Evolutionary conservation across 2,797 vertebrate genomes (phyloP).

Genomic region (Sarcoramphus papa): DNA sequence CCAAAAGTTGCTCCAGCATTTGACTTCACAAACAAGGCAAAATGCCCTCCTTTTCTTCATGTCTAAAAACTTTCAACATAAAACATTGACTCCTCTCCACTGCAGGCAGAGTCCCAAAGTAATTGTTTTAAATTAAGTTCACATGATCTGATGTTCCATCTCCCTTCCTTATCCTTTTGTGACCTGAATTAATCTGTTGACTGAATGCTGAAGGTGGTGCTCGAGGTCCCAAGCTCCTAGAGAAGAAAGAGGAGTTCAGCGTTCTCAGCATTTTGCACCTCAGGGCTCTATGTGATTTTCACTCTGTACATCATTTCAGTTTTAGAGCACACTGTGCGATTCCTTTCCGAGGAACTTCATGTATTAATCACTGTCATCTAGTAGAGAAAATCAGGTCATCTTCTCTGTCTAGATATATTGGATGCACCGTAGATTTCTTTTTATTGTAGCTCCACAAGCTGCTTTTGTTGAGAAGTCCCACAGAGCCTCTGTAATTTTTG

Average conservation of each 20-base stretch:
- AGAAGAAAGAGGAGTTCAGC: background rate
- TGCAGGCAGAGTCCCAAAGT: rapidly evolving
- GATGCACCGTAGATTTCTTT: background rate
- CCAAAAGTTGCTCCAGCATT: background rate
- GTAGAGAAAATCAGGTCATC: background rate
- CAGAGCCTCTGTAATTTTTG: background rate
- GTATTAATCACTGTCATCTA: background rate
- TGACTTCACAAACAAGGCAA: background rate
- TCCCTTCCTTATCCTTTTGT: background rate
- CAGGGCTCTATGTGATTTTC: background rate
- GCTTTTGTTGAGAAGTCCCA: background rate
- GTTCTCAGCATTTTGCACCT: background rate
- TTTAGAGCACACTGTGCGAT: background rate
- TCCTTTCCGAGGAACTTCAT: background rate
- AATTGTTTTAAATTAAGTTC: background rate
- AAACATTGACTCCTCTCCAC: background rate
- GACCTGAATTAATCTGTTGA: background rate
- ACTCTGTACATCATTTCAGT: background rate
- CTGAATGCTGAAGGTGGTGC: background rate
- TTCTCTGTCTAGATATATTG: background rate
- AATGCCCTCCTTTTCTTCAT: background rate
- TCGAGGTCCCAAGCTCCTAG: background rate
- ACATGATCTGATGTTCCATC: background rate
- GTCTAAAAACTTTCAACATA: background rate
- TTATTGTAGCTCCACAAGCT: background rate